phyloP scores from a whole-genome alignment of 1,140 invertebrate species.

The Drosophila ficusphila region DNA sequence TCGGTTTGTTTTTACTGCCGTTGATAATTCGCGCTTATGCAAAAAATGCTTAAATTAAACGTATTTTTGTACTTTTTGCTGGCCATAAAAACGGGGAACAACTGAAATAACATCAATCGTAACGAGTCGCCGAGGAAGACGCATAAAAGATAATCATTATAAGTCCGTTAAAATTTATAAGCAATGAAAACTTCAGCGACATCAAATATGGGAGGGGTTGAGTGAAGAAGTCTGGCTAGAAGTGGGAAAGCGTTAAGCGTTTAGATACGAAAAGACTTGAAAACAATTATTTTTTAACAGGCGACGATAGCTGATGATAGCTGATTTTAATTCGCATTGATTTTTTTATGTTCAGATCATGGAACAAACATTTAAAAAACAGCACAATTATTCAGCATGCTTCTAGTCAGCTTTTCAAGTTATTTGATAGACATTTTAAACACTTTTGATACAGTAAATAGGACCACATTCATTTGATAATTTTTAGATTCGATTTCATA shows the following conservation, averaged over 20 bases:
- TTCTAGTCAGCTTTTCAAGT: no score
- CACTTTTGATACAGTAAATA: no score
- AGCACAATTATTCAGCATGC: no score
- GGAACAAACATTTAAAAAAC: no score
- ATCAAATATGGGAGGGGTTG: slow-evolving; percentile 12
- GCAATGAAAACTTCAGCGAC: slow-evolving; percentile 63
- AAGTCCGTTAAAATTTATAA: slow-evolving; percentile 75
- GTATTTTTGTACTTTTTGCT: slow-evolving; percentile 47
- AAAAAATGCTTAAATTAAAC: slow-evolving; percentile 66
- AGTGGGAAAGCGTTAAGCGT: slow-evolving; percentile 23
- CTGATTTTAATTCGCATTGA: neutral
- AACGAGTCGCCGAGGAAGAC: slow-evolving; percentile 30
- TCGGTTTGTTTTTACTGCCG: slow-evolving; percentile 36
- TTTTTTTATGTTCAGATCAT: no score
- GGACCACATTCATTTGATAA: no score
- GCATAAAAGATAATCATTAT: slow-evolving; percentile 70
- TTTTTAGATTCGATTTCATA: no score
- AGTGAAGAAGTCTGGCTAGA: slow-evolving; percentile 6
- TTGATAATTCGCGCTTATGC: slow-evolving; percentile 67
- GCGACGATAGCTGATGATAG: neutral
- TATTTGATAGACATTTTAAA: no score
- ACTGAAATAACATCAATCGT: slow-evolving; percentile 18
- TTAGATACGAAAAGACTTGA: slow-evolving; percentile 12
- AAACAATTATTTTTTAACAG: neutral
- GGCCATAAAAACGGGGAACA: slow-evolving; percentile 48